Conservation (phyloP, 2,888 invertebrate genomes). For the Tenthredo livida region DNA sequence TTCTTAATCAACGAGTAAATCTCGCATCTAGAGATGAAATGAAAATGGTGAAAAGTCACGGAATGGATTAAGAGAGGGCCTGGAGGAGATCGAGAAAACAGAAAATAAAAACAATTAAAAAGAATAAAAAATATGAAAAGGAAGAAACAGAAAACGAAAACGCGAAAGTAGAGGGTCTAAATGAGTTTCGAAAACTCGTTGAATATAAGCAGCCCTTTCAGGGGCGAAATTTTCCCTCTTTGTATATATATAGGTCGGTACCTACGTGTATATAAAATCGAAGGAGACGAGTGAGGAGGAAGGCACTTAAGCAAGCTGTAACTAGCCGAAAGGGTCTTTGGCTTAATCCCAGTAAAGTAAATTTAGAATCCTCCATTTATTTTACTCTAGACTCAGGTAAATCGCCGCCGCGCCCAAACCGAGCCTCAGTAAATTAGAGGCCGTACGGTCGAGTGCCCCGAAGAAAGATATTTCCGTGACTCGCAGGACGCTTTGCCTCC, state of each 20-base stretch:
- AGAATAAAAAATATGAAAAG: too few species aligned
- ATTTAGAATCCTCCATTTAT: conserved; percentile 59
- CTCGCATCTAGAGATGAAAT: neutral
- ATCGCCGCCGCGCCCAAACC: conserved; percentile 45
- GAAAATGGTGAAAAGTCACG: neutral
- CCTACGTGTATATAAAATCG: neutral
- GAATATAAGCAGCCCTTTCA: neutral
- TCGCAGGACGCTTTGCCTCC: conserved; percentile 53
- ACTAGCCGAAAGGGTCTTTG: conserved; percentile 33
- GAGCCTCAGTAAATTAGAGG: conserved; percentile 49
- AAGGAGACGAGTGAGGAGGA: neutral
- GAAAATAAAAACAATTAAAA: neutral
- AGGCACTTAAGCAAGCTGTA: conserved; percentile 41
- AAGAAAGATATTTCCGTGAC: conserved; percentile 46
- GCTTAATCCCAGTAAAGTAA: conserved; percentile 56
- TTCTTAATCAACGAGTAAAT: neutral
- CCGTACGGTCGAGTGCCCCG: conserved; percentile 22
- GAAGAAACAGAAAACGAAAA: neutral
- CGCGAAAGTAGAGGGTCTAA: neutral
- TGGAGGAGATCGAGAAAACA: too few species aligned
- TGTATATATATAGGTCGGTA: neutral
- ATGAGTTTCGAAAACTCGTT: conserved; percentile 18
- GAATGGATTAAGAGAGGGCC: neutral
- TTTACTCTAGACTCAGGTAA: conserved; percentile 56
- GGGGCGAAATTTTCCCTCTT: neutral